Percentiles rank a stretch among this genome's conserved stretches.
Evolutionary conservation across 2,797 vertebrate species (phyloP).

Genomic region (Florisuga fusca): DNA sequence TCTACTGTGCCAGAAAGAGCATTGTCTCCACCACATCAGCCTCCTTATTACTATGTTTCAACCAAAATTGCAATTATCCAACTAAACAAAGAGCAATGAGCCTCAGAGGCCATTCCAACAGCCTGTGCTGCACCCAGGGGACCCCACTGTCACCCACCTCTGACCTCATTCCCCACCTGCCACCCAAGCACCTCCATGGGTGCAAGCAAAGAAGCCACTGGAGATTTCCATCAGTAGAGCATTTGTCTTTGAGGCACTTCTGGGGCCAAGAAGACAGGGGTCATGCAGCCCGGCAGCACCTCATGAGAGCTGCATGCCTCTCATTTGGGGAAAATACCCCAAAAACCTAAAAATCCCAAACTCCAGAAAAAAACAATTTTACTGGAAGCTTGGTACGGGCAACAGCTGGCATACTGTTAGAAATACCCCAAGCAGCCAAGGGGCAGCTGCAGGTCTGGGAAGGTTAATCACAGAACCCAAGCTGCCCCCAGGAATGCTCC

Average conservation of each 20-base stretch:
- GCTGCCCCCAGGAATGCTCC: background rate
- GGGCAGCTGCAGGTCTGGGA: background rate
- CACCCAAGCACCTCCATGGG: background rate
- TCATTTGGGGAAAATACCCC: background rate
- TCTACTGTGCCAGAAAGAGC: background rate
- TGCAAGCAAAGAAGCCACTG: background rate
- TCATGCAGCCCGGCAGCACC: background rate
- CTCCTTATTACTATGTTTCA: background rate
- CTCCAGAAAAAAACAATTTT: background rate
- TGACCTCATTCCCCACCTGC: background rate
- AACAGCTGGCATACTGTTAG: background rate
- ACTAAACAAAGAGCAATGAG: background rate
- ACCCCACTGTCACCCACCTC: background rate
- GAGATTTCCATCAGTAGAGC: background rate
- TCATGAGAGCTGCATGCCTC: background rate
- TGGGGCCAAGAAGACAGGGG: background rate
- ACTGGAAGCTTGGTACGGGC: too few species aligned
- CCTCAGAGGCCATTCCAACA: background rate
- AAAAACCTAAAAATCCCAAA: background rate
- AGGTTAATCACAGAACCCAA: background rate
- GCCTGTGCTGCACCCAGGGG: background rate
- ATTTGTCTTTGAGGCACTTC: rapidly evolving
- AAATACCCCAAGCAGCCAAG: background rate
- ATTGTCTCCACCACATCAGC: rapidly evolving
- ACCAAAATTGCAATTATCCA: background rate